These are phyloP conservation scores for Corydoras sp. DNA, from an alignment of 2,113 vertebrate species.

Conservation along the genomic window DNA sequence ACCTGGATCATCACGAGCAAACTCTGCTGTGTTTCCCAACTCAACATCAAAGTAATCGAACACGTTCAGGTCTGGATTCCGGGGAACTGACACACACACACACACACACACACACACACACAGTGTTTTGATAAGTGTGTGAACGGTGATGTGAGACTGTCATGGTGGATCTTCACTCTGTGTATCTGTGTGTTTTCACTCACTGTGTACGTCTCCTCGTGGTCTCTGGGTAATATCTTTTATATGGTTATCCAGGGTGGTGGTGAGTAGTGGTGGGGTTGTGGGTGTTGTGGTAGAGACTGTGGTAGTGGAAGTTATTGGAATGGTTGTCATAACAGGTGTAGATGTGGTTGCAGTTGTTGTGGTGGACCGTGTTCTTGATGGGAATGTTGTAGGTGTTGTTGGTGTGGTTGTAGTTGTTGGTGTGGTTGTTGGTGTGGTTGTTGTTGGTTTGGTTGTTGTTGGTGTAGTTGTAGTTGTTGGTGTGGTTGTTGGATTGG, in stretches of 20 bases:
- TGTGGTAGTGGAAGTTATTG: not conserved
- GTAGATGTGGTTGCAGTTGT: constrained; percentile 4
- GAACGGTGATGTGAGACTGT: too few relatives aligned
- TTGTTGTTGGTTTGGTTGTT: not conserved
- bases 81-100: constrained; percentile 71
- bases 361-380: constrained; percentile 17
- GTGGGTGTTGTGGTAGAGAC: not conserved
- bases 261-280: constrained; percentile 5
- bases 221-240: constrained; percentile 74
- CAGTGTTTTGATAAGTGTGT: not conserved
- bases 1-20: constrained; percentile 79
- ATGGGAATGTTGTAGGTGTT: not conserved
- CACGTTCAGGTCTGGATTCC: constrained; percentile 69
- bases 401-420: not conserved
- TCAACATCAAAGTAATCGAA: constrained; percentile 83
- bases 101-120: constrained; percentile 17
- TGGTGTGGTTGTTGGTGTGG: not conserved
- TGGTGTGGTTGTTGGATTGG: not conserved
- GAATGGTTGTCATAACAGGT: not conserved
- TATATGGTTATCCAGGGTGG: constrained; percentile 74
- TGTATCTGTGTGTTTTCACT: constrained; percentile 50
- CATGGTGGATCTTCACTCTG: too few relatives aligned
- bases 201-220: constrained; percentile 91
- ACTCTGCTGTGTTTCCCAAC: constrained; percentile 77
- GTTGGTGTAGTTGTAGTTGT: constrained; percentile 1